Evolutionary conservation across 2,113 vertebrate species (phyloP).

Genomic region (Oplegnathus fasciatus): DNA sequence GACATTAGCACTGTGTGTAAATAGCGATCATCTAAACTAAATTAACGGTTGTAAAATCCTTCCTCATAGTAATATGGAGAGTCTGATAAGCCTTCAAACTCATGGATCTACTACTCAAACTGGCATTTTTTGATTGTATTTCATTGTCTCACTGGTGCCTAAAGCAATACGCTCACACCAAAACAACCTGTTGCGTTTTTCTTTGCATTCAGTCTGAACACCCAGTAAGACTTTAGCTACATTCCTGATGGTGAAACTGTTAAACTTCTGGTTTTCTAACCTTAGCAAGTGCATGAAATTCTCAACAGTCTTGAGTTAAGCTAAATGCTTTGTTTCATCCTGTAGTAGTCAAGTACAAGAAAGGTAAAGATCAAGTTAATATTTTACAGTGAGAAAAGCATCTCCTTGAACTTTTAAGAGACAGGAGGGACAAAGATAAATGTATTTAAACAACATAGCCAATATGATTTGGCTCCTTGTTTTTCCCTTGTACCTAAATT

Average conservation of each 20-base stretch:
- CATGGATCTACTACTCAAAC: not conserved
- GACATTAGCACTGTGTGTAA: not conserved
- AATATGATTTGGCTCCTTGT: not conserved
- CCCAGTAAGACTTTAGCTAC: not conserved
- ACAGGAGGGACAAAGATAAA: not conserved
- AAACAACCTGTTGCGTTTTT: not conserved
- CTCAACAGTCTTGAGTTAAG: not conserved
- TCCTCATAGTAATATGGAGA: no score
- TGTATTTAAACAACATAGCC: no score
- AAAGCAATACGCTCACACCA: not conserved
- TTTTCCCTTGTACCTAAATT: not conserved
- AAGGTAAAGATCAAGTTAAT: not conserved
- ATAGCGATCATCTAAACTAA: not conserved
- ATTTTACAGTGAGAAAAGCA: not conserved
- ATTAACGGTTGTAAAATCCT: not conserved
- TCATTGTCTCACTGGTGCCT: not conserved
- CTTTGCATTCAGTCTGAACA: not conserved
- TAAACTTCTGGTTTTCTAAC: not conserved
- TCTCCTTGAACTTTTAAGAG: not conserved
- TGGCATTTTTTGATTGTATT: not conserved
- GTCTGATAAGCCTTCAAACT: not conserved
- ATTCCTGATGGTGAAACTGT: not conserved
- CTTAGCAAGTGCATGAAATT: not conserved
- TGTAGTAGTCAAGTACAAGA: not conserved
- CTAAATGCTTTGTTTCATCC: not conserved